Conservation (phyloP, 1,140 invertebrate species). For the Cecropterus lyciades region DNA sequence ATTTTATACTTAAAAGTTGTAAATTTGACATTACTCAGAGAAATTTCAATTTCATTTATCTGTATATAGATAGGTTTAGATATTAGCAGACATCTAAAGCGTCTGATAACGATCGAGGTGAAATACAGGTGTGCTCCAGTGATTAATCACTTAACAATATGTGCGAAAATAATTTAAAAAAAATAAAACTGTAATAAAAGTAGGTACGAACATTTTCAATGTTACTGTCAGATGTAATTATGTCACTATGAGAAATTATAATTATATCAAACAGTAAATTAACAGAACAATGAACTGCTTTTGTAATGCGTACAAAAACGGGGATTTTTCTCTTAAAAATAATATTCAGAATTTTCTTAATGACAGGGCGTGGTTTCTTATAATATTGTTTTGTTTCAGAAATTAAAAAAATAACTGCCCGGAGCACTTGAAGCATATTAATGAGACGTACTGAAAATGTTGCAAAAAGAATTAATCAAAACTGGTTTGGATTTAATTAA, state of each 20-base stretch:
- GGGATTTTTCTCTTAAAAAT: neutral
- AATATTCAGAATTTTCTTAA: constrained; percentile 3
- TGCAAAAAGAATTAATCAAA: neutral
- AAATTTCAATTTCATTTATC: too few species aligned
- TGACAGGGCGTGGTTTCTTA: neutral
- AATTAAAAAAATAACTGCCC: constrained; percentile 21
- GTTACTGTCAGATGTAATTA: too few species aligned
- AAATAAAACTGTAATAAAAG: too few species aligned
- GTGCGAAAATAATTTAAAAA: too few species aligned
- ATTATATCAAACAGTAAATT: neutral
- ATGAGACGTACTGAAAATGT: neutral
- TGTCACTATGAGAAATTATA: neutral
- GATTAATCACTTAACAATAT: too few species aligned
- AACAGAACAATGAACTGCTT: neutral
- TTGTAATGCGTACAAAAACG: neutral
- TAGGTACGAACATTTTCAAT: too few species aligned
- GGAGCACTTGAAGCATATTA: constrained; percentile 23
- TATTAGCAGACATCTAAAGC: too few species aligned
- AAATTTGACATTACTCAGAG: too few species aligned
- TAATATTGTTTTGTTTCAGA: constrained; percentile 17
- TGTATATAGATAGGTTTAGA: too few species aligned
- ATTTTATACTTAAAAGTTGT: too few species aligned
- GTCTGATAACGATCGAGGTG: too few species aligned
- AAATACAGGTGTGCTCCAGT: too few species aligned
- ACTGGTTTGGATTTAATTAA: neutral